Base-by-base conservation (phyloP, 2,113 vertebrate genomes). In the Centrocercus urophasianus region DNA sequence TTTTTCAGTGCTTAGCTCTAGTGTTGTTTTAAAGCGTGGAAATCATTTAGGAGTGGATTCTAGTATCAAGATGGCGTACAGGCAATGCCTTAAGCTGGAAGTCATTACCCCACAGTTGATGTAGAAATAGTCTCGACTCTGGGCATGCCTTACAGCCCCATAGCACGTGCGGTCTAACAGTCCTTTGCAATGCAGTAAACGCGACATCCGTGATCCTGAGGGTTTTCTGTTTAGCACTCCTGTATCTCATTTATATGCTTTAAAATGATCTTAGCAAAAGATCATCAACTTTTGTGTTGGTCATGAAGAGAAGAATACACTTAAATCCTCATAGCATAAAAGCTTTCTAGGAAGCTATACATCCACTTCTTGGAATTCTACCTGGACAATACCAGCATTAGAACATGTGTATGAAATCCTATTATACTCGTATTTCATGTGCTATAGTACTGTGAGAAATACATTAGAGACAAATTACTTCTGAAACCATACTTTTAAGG, bases 111-210 rank as follows among this genome's bases (percentile, higher is more conserved):
- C 57, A 77, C 8, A 75, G 24, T 7, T 77, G 24, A 76, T 17
- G 4, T 2, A 25, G 54, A 5, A 10, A 40, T 1, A 14, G 25
- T 8, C 56, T 12, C 10, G 11, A 52, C 36, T 38, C 40, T 6
- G 7, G 50, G 38, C 5, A 13, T 3, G 20, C 34, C 12, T 20
- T 15, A 20, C 1, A 15, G 7, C 21, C 40, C 61, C 45, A 50
- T 70, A 69, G 13, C 18, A 40, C 16, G 6, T n/a, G 66, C 24
- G 13, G 13, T 3, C n/a, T 5, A 0, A 0, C 15, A 22, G 8
- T 6, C 7, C 28, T 71, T 57, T 79, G 50, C 30, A 28, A 40
- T 42, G 45, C 25, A 40, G 32, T 13, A 81, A 91, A 69, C 5
- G 15, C 10, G 13, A 64, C 67, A 28, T 20, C 36, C 30, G 22